Base-by-base conservation (phyloP, 1,140 invertebrate species). In the Bombus polaris region DNA sequence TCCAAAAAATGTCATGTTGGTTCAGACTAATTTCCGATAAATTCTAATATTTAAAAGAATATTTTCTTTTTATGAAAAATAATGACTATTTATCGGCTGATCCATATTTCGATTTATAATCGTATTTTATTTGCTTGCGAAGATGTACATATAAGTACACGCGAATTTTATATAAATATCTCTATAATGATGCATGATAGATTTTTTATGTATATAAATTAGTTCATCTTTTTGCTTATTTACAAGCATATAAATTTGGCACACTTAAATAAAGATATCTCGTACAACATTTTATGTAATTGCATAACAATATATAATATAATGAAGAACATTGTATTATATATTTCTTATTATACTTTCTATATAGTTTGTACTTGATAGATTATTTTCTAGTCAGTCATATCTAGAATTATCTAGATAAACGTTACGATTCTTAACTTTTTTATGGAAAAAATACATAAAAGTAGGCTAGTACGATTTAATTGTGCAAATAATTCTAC, bases 361-460 rank as follows among this genome's bases (percentile, higher is more conserved):
- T 42, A 22, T 39, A 18, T 44, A 44, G 74, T 85, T 85, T 85
- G 68, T 80, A 85, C 76, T 85, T 80, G 9, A 12, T 62, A 80
- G 18, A 79, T 78, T 85, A 85, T 28, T 85, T 80, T 79, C 77
- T 80, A 80, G 37, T 85, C 57, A 80, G 76, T 85, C 75, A 57
- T 39, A 79, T 22, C 71, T 68, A 70, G 32, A 79, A 72, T 57
- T 62, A 80, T 85, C 53, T n/a, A 13, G 62, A 44, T 71, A 57
- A 57, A 65, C 32, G 12, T 65, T n/a, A 66, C 32, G 28, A 39
- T 62, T 13, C 6, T 32, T 75, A 44, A 22, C 8, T 47, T 47
- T 39, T 37, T 74, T 66, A 28, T 57, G 77, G 25, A 37, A 57
- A 75, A 75, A 83, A 78, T 78, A 70, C 59, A 57, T 57, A 77